phyloP scores from a whole-genome alignment of 2,888 invertebrate species.

The Dyspetes luteomarginatus region DNA sequence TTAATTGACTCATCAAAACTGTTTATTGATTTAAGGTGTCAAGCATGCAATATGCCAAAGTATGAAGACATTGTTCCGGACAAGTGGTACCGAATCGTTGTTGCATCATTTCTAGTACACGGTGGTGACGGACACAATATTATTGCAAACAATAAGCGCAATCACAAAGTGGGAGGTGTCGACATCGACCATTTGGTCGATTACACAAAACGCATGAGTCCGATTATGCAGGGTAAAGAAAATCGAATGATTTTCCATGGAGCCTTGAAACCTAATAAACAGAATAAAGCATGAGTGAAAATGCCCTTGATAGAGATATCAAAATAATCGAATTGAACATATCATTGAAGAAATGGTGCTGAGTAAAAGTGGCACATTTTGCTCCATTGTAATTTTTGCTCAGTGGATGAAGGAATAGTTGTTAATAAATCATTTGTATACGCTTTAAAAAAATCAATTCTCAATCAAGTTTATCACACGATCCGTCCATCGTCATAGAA shows the following conservation, averaged over 20 bases:
- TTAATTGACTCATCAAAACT: too few relatives aligned
- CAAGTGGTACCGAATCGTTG: slow-evolving; percentile 86
- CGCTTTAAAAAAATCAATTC: background rate
- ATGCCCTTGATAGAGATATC: background rate
- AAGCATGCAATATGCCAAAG: slow-evolving; percentile 87
- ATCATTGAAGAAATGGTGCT: background rate
- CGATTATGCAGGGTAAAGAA: slow-evolving; percentile 85
- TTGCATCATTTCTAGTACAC: slow-evolving; percentile 82
- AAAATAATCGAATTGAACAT: background rate
- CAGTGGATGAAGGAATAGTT: too few relatives aligned
- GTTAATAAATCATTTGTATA: too few relatives aligned
- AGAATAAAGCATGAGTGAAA: background rate
- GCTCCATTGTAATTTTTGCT: too few relatives aligned
- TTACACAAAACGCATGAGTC: slow-evolving; percentile 84
- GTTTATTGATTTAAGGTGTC: slow-evolving; percentile 83
- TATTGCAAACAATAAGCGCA: slow-evolving; percentile 84
- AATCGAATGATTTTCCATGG: slow-evolving; percentile 84
- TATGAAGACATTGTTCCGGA: slow-evolving; percentile 86
- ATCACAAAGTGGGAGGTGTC: slow-evolving; percentile 83
- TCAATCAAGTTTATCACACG: background rate
- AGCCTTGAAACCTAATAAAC: background rate
- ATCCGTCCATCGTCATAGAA: background rate
- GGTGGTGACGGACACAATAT: slow-evolving; percentile 90
- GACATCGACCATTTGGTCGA: slow-evolving; percentile 86
- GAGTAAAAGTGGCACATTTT: background rate